Base-by-base conservation (phyloP, 2,888 invertebrate genomes). In the Rhodophaea formosa region DNA sequence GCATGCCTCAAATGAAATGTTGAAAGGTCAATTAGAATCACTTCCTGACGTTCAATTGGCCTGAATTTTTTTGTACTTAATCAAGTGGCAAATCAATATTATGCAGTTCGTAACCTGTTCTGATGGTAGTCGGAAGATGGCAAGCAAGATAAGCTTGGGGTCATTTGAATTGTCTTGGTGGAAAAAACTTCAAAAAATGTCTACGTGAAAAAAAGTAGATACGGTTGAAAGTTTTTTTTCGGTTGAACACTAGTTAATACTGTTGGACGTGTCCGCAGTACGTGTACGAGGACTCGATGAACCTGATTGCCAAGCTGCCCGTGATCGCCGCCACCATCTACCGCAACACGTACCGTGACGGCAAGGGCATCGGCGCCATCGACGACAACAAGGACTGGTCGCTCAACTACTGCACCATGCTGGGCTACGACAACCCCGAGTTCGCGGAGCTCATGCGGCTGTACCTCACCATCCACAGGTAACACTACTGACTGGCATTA, bases 301-400 rank as follows among this genome's bases (percentile, higher is more conserved):
- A 98, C 84, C 91, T 98, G 72, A 97, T 98, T 78, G 98, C 98
- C 54, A 98, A 98, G 85, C 89, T 98, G 77, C 98, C 98, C 0
- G 97, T 97, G 17, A 94, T 98, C 15, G 98, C 98, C 0, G 97
- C 98, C 14, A 96, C 97, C 14, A 98, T 98, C 76, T 98, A 98
- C 91, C 94, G 97, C 63, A 98, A 98, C 85, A 92, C 96, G 32
- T 97, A 95, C 86, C 92, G 95, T 67, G 96, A 97, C 74, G 96
- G 97, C 61, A 96, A 96, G 66, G 95, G 96, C 49, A 95, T 98
- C 68, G 96, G 97, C 47, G 96, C 97, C 56, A 97, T 98, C 70
- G 97, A 98, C 80, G 93, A 95, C 59, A 94, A 94, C 80, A 96
- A 96, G 83, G 98, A 99, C 87, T 98, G 98, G 97, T 95, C 96